Conservation (phyloP, 2,888 invertebrate species). For the Uloborus plumipes region DNA sequence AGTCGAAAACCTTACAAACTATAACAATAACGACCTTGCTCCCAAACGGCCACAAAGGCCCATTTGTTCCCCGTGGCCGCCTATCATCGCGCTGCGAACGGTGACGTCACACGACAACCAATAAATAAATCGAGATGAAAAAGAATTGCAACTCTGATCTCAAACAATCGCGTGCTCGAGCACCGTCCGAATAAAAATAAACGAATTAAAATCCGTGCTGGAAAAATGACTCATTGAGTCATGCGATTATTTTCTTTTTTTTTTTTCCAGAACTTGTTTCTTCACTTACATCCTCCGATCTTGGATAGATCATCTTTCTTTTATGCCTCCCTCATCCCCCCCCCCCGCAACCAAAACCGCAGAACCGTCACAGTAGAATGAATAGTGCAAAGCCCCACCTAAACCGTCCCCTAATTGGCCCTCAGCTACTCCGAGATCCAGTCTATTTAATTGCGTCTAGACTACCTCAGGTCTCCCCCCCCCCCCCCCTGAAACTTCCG, state of each 20-base stretch:
- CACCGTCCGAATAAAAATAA: slow-evolving; percentile 4
- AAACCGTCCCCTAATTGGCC: too few species aligned
- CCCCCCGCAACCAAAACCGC: slow-evolving; percentile 30
- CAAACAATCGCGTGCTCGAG: slow-evolving; percentile 4
- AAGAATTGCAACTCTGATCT: too few species aligned
- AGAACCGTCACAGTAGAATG: slow-evolving; percentile 40
- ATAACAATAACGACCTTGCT: slow-evolving; percentile 15
- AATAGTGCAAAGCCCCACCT: slow-evolving; percentile 8
- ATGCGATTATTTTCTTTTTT: slow-evolving; percentile 19
- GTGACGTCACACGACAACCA: slow-evolving; percentile 16
- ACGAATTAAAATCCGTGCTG: slow-evolving; percentile 10
- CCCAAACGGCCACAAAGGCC: neutral
- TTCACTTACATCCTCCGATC: too few species aligned
- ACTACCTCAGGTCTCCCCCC: neutral
- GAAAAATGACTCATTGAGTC: slow-evolving; percentile 23
- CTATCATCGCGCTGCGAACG: slow-evolving; percentile 4
- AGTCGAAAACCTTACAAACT: neutral
- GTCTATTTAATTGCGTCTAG: too few species aligned
- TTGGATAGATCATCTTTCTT: too few species aligned
- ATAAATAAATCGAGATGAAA: slow-evolving; percentile 12
- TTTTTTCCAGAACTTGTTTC: neutral
- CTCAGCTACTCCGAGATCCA: too few species aligned
- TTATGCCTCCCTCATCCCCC: neutral
- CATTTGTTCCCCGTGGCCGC: neutral
- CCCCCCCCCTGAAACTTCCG: neutral